Percentiles rank a stretch among this genome's conserved stretches.
These are phyloP conservation scores for Thamnophis elegans DNA, from an alignment of 2,797 vertebrate species.

Conservation along the genomic window DNA sequence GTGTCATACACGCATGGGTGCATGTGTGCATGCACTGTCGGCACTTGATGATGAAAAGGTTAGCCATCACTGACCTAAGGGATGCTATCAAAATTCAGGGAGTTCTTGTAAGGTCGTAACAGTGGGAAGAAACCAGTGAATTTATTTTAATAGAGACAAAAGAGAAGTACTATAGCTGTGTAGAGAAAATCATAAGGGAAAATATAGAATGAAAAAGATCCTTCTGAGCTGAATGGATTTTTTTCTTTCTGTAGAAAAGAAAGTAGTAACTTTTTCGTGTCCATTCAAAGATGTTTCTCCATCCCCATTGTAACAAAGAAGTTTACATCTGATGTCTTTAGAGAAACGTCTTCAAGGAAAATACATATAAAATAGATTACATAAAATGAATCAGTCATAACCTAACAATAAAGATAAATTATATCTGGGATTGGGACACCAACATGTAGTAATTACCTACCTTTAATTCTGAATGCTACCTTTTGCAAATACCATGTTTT, in stretches of 20 bases:
- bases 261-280: slow-evolving; percentile 41
- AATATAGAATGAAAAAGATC: background rate
- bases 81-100: background rate
- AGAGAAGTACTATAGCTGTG: background rate
- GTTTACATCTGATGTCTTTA: slow-evolving; percentile 34
- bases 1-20: too few relatives aligned
- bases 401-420: slow-evolving; percentile 37
- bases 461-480: slow-evolving; percentile 36
- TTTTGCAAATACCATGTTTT: slow-evolving; percentile 18
- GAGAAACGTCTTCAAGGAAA: slow-evolving; percentile 44
- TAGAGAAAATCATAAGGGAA: background rate
- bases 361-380: background rate
- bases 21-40: too few relatives aligned
- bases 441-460: slow-evolving; percentile 24
- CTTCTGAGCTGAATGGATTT: background rate
- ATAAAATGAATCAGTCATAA: slow-evolving; percentile 44
- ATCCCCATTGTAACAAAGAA: slow-evolving; percentile 30
- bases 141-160: background rate
- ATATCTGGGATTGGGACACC: slow-evolving; percentile 30
- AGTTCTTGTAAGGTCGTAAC: background rate
- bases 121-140: background rate
- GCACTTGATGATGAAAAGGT: too few relatives aligned
- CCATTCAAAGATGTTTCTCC: slow-evolving; percentile 37
- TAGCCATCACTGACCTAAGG: too few relatives aligned
- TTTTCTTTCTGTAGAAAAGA: background rate